Conservation (phyloP, 2,888 invertebrate species). For the Pammene fasciana region DNA sequence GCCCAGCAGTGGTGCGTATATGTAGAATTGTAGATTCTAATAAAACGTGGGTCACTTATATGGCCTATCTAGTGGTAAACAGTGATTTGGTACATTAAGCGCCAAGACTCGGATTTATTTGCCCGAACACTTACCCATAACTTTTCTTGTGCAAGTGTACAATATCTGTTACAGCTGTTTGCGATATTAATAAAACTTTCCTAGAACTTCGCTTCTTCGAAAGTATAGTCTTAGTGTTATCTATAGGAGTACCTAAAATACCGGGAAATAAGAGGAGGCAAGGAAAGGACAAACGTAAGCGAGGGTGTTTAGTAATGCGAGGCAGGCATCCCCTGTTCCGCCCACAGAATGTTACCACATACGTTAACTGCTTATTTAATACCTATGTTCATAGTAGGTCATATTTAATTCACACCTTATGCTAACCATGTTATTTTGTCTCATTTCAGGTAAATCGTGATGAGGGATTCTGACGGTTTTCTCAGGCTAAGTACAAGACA, state of each 20-base stretch:
- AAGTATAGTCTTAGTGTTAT: background rate
- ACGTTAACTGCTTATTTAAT: no score
- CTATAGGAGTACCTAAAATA: background rate
- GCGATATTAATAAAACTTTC: constrained; percentile 40
- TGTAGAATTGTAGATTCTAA: no score
- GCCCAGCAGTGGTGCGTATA: no score
- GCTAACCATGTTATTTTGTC: background rate
- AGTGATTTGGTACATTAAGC: constrained; percentile 27
- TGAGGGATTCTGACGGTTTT: background rate
- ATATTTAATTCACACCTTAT: no score
- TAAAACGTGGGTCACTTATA: background rate
- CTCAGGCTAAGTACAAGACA: background rate
- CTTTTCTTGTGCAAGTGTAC: constrained; percentile 24
- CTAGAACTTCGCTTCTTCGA: constrained; percentile 2
- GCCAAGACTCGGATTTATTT: constrained; percentile 37
- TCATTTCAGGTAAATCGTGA: constrained; percentile 2
- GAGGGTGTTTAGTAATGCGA: background rate
- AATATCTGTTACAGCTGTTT: constrained; percentile 40
- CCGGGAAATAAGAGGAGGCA: no score
- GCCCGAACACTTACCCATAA: constrained; percentile 35
- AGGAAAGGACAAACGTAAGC: no score
- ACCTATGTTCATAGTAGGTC: no score
- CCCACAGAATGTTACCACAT: no score
- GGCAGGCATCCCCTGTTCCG: background rate
- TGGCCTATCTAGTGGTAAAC: background rate